Evolutionary conservation across 2,888 invertebrate genomes (phyloP), one percentile per base, ranked within the genome.

Genomic region (Glaucopsyche alexis): DNA sequence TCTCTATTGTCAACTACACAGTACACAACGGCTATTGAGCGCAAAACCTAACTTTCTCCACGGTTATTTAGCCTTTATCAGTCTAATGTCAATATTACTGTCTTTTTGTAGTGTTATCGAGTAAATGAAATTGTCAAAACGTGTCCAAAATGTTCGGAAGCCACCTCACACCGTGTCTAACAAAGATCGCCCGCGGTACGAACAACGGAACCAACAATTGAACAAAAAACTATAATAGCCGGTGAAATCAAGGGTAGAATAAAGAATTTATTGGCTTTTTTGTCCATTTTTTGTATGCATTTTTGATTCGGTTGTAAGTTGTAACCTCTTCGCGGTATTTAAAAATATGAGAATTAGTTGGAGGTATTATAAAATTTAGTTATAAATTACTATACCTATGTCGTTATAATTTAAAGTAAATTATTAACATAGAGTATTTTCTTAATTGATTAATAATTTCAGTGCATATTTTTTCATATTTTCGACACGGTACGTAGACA

Each of bases 81-180:
- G 42, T 42, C 9, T 66, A 66, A 66, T 66, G 42, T 66, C 66
- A 66, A 66, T 66, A 66, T 66, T 66, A 69, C 49, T 69, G 69
- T 69, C 49, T 19, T 69, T 69, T 69, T 49, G 69, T 69, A 19
- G 9, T 14, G 14, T 49, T 69, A 49, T 49, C 69, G 47, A 69
- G 19, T 19, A 47, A 47, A 69, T 69, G 47, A 47, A 69, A 69
- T 47, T 29, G 69, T 69, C 49, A 69, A 69, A 67, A 67, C 66
- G 67, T 47, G 19, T 67, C 45, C 16, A 45, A 67, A 69, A 69
- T 14, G 47, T 47, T 69, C 69, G 69, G 69, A 49, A 69, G 69
- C 69, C 69, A 69, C 49, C 69, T 66, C 66, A 69, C 69, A 69
- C 69, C 49, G 69, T 47, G 69, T 8, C 69, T 47, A 19, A 69